Evolutionary conservation across 2,113 vertebrate genomes (phyloP), one percentile per base, ranked within the genome.

Genomic region (Turdus rufiventris): DNA sequence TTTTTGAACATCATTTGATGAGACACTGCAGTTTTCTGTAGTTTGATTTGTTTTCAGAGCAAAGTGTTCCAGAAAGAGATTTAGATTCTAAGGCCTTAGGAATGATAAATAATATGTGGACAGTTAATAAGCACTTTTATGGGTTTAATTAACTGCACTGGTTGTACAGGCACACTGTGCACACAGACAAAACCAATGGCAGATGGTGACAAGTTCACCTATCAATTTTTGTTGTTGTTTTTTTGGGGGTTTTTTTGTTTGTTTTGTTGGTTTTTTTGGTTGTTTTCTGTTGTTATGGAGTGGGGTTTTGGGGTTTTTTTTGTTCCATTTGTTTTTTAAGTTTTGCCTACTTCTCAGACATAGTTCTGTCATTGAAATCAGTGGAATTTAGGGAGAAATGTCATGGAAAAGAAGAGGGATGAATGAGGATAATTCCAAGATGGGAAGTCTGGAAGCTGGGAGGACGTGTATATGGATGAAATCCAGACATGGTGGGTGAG

Each of bases 131-230:
- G 71, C 17, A 48, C 38, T 70, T 91, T 56, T 7, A 10, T 53
- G 43, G 53, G n/a, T 84, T 95, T 87, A 76, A 93, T 94, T 95
- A 83, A 86, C 74, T 21, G 10, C 42, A 53, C 20, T 58, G 14
- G 66, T 91, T 81, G 28, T 21, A 47, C 33, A 31, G 9, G 17
- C 26, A 47, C 36, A 25, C 14, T 63, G n/a, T 56, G 60, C 15
- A 85, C 4, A 3, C 17, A 53, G 34, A 73, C 16, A 73, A 91
- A 80, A 88, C n/a, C 54, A 85, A 81, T 3, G 54, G 29, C 67
- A 96, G 58, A 91, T 91, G 67, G n/a, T 72, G 7, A 1, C 33
- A 68, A 42, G 57, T 5, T 91, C 45, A 51, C 38, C 60, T 70
- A 53, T 14, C 18, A 82, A 57, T 45, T 8, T 31, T 66, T 19